Conservation (phyloP, 92 coral and sea anemone genomes). For the Galaxea fascicularis region DNA sequence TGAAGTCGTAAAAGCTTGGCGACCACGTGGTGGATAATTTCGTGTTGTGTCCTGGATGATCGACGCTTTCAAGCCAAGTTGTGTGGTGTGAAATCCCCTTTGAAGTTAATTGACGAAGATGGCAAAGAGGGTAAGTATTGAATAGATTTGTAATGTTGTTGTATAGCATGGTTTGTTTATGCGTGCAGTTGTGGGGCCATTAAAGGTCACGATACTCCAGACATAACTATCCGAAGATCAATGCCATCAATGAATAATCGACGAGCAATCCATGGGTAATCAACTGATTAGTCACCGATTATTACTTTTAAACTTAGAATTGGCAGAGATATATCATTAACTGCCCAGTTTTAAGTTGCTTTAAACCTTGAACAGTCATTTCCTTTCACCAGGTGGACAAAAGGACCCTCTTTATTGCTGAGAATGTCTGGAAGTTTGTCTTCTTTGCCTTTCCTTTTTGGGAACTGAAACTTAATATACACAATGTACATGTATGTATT, state of each 20-base stretch:
- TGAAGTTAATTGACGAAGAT: constrained; percentile 28
- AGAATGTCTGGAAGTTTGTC: constrained; percentile 37
- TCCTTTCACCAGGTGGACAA: constrained; percentile 25
- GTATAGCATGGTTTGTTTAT: constrained; percentile 33
- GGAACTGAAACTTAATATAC: constrained; percentile 31
- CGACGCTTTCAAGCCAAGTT: constrained; percentile 25
- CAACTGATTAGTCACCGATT: constrained; percentile 33
- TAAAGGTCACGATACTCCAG: constrained; percentile 33
- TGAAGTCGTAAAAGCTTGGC: constrained; percentile 47
- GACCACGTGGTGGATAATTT: constrained; percentile 44
- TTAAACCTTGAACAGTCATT: constrained; percentile 28
- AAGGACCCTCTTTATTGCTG: constrained; percentile 29
- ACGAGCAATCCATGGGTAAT: constrained; percentile 27
- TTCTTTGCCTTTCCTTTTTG: constrained; percentile 39
- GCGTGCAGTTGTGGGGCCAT: constrained; percentile 34
- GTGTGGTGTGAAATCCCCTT: constrained; percentile 14
- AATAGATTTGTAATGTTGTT: constrained; percentile 37
- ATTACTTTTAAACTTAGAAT: constrained; percentile 35
- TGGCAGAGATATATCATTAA: constrained; percentile 31
- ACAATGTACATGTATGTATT: constrained; percentile 37
- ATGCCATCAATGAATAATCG: constrained; percentile 31
- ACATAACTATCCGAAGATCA: constrained; percentile 19
- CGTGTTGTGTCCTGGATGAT: constrained; percentile 19
- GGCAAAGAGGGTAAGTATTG: constrained; percentile 32
- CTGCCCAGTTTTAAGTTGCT: constrained; percentile 22